Evolutionary conservation across 2,113 vertebrate species (phyloP).

Genomic region (Hyla sarda): DNA sequence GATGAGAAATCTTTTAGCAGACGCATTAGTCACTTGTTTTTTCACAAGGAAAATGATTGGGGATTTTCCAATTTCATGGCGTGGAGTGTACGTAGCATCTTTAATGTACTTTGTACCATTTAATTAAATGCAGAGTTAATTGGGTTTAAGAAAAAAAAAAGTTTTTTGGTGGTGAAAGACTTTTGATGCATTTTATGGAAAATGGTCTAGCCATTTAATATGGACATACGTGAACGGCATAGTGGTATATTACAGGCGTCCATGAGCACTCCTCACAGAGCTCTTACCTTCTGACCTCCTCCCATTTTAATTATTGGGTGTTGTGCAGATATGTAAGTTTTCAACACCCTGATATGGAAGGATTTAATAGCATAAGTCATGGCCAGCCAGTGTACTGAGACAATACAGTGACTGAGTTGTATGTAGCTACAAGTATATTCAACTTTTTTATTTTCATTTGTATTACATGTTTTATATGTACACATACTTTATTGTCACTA

Average conservation of each 20-base stretch:
- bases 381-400: not conserved
- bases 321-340: not conserved
- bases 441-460: no score
- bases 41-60: conserved; percentile 99
- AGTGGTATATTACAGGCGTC: not conserved
- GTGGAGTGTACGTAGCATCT: conserved; percentile 90
- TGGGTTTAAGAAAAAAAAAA: not conserved
- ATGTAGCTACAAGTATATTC: no score
- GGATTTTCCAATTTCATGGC: conserved; percentile 99
- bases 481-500: no score
- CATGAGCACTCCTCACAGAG: not conserved
- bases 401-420: not conserved
- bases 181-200: not conserved
- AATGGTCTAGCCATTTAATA: not conserved
- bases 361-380: not conserved
- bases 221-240: not conserved
- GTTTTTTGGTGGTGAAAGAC: no score
- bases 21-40: conserved; percentile 97
- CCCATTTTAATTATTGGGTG: conserved; percentile 4
- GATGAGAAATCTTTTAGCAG: conserved; percentile 98
- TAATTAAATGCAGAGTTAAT: not conserved
- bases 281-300: not conserved
- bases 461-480: no score
- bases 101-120: not conserved
- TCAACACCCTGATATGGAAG: not conserved